Conservation (phyloP, 1,140 invertebrate genomes). For the Drosophila sp. region DNA sequence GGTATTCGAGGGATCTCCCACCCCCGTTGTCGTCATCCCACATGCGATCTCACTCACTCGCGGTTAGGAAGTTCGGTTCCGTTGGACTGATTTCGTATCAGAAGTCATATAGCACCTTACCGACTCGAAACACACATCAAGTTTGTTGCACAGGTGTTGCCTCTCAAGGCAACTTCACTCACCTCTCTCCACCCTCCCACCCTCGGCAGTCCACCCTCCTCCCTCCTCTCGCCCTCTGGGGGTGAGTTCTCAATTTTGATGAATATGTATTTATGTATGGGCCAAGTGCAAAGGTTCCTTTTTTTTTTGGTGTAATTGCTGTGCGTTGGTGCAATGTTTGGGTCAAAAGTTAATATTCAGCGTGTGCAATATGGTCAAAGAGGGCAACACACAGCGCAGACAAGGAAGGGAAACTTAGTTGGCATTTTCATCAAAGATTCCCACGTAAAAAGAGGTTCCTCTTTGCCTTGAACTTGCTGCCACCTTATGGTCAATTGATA, state of each 20-base stretch:
- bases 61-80: conserved; percentile 58
- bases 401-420: neutral
- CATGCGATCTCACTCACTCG: conserved; percentile 18
- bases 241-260: conserved; percentile 43
- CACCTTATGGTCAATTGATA: conserved; percentile 4
- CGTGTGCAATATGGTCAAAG: conserved; percentile 61
- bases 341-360: conserved; percentile 78
- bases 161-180: conserved; percentile 60
- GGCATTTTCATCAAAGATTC: conserved; percentile 53
- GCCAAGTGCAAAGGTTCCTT: conserved; percentile 20
- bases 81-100: conserved; percentile 71
- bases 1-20: conserved; percentile 16
- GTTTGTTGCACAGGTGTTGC: conserved; percentile 68
- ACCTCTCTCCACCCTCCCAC: neutral
- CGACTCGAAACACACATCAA: neutral
- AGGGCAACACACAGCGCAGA: conserved; percentile 25
- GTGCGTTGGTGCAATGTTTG: conserved; percentile 44
- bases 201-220: neutral
- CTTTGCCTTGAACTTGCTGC: conserved; percentile 43
- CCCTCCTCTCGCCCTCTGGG: conserved; percentile 20
- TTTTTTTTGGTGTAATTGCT: conserved; percentile 52
- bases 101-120: conserved; percentile 76
- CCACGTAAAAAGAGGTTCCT: conserved; percentile 57
- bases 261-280: conserved; percentile 36
- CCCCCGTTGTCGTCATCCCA: conserved; percentile 22